Conservation (phyloP, 2,888 invertebrate genomes). For the Abrostola triplasia region DNA sequence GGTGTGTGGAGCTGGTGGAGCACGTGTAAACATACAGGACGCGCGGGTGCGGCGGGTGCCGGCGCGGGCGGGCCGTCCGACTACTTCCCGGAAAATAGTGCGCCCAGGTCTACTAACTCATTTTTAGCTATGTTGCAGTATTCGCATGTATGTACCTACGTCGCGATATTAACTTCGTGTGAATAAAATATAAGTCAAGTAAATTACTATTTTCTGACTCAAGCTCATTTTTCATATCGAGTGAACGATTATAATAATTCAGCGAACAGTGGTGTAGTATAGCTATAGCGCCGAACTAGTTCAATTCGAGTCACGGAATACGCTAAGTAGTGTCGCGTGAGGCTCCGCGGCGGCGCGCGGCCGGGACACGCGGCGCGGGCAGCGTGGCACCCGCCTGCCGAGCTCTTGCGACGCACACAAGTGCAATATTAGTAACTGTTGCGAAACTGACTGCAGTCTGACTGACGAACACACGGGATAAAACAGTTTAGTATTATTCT, state of each 20-base stretch:
- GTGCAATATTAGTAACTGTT: too few relatives aligned
- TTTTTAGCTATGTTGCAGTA: background rate
- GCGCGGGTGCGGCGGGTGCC: slow-evolving; percentile 11
- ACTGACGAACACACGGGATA: too few relatives aligned
- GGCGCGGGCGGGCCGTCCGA: background rate
- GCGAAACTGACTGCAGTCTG: too few relatives aligned
- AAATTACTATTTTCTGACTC: slow-evolving; percentile 9
- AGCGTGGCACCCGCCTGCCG: too few relatives aligned
- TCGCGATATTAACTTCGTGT: background rate
- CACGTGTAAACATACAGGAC: background rate
- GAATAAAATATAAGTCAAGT: background rate
- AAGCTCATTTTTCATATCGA: slow-evolving; percentile 18
- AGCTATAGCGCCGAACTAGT: slow-evolving; percentile 36
- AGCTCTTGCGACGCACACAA: too few relatives aligned
- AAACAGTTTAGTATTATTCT: too few relatives aligned
- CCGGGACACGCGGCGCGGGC: too few relatives aligned
- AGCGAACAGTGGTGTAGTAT: slow-evolving; percentile 35
- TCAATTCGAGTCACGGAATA: slow-evolving; percentile 36
- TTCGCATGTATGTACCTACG: background rate
- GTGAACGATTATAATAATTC: slow-evolving; percentile 35
- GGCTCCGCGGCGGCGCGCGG: too few relatives aligned
- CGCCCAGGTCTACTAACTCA: too few relatives aligned
- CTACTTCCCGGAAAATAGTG: too few relatives aligned
- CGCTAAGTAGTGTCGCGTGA: background rate
- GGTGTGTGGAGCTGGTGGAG: slow-evolving; percentile 15